Evolutionary conservation across 2,113 vertebrate species (phyloP).

Genomic region (Corvus hawaiiensis): DNA sequence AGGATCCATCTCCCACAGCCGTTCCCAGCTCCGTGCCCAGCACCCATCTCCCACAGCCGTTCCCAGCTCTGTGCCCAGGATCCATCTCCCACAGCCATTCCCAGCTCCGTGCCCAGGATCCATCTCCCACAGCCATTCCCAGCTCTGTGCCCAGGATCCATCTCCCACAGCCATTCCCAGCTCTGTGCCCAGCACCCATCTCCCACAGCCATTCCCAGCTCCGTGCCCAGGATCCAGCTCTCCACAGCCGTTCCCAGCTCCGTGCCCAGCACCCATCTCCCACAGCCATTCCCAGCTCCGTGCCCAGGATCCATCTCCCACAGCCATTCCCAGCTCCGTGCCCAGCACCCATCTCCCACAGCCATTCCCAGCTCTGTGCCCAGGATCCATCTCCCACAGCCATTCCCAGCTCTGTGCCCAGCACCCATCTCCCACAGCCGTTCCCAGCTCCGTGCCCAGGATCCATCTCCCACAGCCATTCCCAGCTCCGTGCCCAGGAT

Average conservation of each 20-base stretch:
- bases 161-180: background rate
- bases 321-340: background rate
- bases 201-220: background rate
- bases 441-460: background rate
- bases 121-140: background rate
- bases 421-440: background rate
- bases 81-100: background rate
- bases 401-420: background rate
- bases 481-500: rapidly evolving
- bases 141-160: background rate
- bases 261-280: too few species aligned
- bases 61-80: background rate
- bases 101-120: too few species aligned
- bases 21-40: too few species aligned
- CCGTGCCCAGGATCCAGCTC: rapidly evolving
- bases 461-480: background rate
- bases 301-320: background rate
- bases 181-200: background rate
- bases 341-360: background rate
- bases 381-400: background rate
- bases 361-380: too few species aligned
- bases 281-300: too few species aligned
- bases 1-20: too few species aligned
- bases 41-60: background rate
- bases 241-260: too few species aligned